Percentiles rank a stretch among this genome's conserved stretches.
These are phyloP conservation scores for Mus spretus DNA, from an alignment of 2,797 vertebrate species.

Conservation along the genomic window DNA sequence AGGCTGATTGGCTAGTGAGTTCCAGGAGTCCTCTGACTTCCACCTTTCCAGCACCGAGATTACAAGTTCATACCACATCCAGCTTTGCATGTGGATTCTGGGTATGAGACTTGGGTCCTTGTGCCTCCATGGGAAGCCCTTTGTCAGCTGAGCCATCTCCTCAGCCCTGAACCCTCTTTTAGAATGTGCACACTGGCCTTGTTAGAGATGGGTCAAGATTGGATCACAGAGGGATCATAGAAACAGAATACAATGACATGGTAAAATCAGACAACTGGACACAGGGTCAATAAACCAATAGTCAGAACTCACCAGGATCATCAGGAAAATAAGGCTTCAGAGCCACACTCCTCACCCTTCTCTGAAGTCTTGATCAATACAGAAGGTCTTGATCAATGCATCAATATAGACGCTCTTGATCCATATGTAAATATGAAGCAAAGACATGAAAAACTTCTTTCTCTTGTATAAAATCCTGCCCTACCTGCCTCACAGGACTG, in stretches of 20 bases:
- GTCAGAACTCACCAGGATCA: not conserved
- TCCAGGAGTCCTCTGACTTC: not conserved
- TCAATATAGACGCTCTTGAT: not conserved
- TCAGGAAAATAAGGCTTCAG: conserved; percentile 18
- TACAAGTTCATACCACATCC: too few species aligned
- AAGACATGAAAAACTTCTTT: not conserved
- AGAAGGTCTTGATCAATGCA: not conserved
- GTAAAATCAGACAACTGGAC: not conserved
- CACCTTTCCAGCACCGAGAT: not conserved
- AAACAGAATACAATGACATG: not conserved
- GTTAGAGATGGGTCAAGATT: not conserved
- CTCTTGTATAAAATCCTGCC: conserved; percentile 25
- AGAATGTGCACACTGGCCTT: not conserved
- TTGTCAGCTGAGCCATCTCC: not conserved
- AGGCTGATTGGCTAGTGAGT: not conserved
- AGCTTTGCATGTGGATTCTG: not conserved
- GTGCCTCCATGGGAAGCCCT: not conserved
- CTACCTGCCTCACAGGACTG: not conserved
- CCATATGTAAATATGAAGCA: not conserved
- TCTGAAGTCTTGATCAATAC: conserved; percentile 14
- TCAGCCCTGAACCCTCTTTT: not conserved
- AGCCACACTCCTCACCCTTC: not conserved
- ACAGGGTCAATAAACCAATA: not conserved
- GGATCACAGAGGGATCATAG: not conserved
- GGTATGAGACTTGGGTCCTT: not conserved